Conservation (phyloP, 1,140 invertebrate species). For the Drosophila aff. region DNA sequence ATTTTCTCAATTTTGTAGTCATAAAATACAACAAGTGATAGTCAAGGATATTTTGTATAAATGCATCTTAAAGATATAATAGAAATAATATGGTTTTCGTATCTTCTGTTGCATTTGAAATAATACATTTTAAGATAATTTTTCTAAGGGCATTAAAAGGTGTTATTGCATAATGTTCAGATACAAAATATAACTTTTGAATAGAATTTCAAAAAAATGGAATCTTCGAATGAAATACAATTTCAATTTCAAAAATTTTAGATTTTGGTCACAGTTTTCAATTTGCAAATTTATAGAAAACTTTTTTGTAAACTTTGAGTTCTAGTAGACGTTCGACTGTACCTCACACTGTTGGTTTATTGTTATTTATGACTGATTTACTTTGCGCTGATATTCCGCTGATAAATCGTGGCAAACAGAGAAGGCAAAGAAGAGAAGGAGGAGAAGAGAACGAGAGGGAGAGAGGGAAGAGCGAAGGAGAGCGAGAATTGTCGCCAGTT, state of each 20-base stretch:
- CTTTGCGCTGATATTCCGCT: constrained; percentile 29
- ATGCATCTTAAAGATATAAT: not conserved
- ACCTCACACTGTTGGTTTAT: constrained; percentile 21
- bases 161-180: not conserved
- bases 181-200: not conserved
- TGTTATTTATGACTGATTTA: constrained; percentile 31
- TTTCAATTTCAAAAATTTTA: not conserved
- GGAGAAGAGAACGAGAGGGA: constrained; percentile 3
- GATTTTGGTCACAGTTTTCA: not conserved
- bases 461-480: not conserved
- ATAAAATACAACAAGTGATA: not conserved
- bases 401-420: constrained; percentile 29
- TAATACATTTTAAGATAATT: not conserved
- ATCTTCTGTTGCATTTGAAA: not conserved
- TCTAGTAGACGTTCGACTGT: constrained; percentile 25
- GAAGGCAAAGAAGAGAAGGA: not conserved
- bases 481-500: constrained; percentile 39
- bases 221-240: too few species aligned
- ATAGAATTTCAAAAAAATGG: too few species aligned
- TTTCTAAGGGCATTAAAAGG: not conserved
- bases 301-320: constrained; percentile 1
- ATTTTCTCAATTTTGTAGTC: too few species aligned
- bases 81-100: not conserved
- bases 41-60: not conserved
- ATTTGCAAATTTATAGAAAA: not conserved